A percentile compares a stretch with the other conserved stretches of the same genome.
These are phyloP conservation scores for Teleopsis dalmanni DNA, from an alignment of 1,140 invertebrate species.

Conservation along the genomic window DNA sequence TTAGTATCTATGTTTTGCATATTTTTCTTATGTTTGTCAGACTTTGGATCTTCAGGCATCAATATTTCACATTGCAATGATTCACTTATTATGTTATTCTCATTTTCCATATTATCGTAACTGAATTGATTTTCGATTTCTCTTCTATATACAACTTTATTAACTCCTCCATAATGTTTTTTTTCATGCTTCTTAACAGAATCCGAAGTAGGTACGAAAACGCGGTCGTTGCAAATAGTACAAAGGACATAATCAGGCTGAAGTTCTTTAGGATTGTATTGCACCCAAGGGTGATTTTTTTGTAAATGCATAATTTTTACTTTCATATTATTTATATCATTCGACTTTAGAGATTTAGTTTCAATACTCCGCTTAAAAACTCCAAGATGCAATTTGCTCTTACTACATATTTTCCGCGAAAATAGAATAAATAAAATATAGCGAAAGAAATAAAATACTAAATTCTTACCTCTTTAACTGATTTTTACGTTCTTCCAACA, in stretches of 20 bases:
- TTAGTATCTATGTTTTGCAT: conserved; percentile 6
- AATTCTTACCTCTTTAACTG: not conserved
- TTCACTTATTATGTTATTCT: not conserved
- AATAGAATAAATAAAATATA: not conserved
- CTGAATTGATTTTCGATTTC: not conserved
- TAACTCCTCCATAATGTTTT: no score
- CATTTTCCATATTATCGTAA: not conserved
- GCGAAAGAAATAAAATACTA: not conserved
- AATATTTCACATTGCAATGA: not conserved
- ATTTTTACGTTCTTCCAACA: not conserved
- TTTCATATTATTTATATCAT: not conserved
- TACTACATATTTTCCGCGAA: not conserved
- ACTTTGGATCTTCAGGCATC: not conserved
- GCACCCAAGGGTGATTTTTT: not conserved
- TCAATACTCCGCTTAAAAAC: not conserved
- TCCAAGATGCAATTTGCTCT: not conserved
- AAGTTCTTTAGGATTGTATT: not conserved
- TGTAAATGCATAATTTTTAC: not conserved
- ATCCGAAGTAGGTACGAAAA: not conserved
- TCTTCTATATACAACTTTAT: no score
- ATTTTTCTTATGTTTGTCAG: not conserved
- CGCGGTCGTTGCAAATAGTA: not conserved
- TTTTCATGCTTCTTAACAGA: conserved; percentile 1
- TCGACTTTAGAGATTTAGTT: not conserved
- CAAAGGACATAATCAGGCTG: not conserved